phyloP scores from a whole-genome alignment of 2,888 invertebrate species.

The Tridacna crocea region DNA sequence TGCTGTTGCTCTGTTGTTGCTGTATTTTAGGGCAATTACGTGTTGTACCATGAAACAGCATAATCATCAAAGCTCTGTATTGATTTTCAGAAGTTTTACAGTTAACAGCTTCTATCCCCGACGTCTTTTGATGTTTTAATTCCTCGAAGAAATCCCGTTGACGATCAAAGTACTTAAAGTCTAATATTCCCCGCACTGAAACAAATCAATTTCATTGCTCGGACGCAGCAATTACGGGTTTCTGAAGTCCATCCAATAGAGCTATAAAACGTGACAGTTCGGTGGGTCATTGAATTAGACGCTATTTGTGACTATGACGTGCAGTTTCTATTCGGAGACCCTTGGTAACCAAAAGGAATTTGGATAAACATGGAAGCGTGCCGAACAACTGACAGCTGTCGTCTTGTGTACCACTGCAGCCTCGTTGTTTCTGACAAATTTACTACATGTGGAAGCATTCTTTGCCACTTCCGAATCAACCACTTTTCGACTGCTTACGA shows the following conservation, averaged over 20 bases:
- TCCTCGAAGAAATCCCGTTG: slow-evolving; percentile 11
- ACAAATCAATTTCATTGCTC: slow-evolving; percentile 28
- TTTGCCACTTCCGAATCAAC: too few species aligned
- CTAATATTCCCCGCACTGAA: slow-evolving; percentile 18
- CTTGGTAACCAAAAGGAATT: slow-evolving; percentile 23
- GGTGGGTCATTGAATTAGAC: slow-evolving; percentile 25
- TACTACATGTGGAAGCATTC: background rate
- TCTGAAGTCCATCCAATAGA: slow-evolving; percentile 22
- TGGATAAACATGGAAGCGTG: slow-evolving; percentile 31
- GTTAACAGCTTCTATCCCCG: background rate
- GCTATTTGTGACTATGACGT: slow-evolving; percentile 21
- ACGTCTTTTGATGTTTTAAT: slow-evolving; percentile 12
- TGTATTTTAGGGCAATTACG: too few species aligned
- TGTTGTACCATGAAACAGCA: too few species aligned
- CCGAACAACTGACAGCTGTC: slow-evolving; percentile 28
- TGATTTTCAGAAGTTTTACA: too few species aligned
- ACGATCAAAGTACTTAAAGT: slow-evolving; percentile 25
- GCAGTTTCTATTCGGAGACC: slow-evolving; percentile 25
- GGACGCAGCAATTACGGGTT: slow-evolving; percentile 17
- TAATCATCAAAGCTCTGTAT: too few species aligned
- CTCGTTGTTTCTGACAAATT: slow-evolving; percentile 18
- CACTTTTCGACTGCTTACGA: too few species aligned
- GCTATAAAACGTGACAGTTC: slow-evolving; percentile 28
- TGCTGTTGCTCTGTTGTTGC: too few species aligned
- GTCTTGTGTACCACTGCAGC: slow-evolving; percentile 10